A percentile compares a stretch with the other conserved stretches of the same genome.
These are phyloP conservation scores for Rhabditoides inermis DNA, from an alignment of 2,888 invertebrate genomes.

Conservation along the genomic window DNA sequence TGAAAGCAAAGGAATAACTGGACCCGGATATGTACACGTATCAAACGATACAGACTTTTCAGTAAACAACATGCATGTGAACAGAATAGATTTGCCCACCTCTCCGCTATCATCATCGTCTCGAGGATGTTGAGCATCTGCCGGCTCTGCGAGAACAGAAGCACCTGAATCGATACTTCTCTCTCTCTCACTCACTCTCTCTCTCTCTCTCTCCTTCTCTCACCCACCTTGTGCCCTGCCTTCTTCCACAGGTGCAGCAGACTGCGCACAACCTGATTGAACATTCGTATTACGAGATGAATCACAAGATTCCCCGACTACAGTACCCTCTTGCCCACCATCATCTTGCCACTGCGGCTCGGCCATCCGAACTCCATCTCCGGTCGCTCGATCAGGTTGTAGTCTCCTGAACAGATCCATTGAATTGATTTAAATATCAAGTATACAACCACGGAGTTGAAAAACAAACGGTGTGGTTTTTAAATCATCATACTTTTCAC, in stretches of 20 bases:
- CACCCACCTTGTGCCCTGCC: slow-evolving; percentile 51
- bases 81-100: slow-evolving; percentile 13
- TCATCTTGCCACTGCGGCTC: slow-evolving; percentile 81
- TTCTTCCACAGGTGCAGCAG: slow-evolving; percentile 79
- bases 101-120: slow-evolving; percentile 63
- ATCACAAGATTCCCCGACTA: neutral
- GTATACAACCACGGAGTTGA: neutral
- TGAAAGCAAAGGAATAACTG: too few species aligned
- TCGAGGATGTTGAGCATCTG: slow-evolving; percentile 78
- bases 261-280: slow-evolving; percentile 10
- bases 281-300: neutral
- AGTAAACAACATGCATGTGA: neutral
- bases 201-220: neutral
- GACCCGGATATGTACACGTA: too few species aligned
- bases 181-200: neutral
- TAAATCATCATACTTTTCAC: too few species aligned
- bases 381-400: slow-evolving; percentile 1
- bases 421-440: slow-evolving; percentile 52
- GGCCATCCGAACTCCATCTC: slow-evolving; percentile 67
- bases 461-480: neutral
- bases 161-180: slow-evolving; percentile 58
- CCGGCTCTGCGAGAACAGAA: slow-evolving; percentile 79
- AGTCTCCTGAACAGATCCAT: slow-evolving; percentile 4
- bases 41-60: neutral
- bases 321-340: slow-evolving; percentile 67